Conservation (phyloP, 2,113 vertebrate genomes). For the Oplegnathus fasciatus region DNA sequence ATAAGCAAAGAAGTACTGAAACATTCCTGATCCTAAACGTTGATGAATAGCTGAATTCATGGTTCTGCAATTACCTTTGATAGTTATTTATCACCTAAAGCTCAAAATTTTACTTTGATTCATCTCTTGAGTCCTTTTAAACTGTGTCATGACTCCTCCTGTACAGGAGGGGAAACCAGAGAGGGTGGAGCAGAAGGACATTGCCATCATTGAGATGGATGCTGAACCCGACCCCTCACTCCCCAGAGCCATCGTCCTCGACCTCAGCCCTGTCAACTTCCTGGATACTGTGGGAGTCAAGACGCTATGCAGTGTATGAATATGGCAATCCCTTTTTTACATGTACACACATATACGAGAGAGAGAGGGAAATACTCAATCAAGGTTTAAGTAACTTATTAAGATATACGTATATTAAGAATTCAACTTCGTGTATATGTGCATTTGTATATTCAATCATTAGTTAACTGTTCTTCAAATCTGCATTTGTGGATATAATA, state of each 20-base stretch:
- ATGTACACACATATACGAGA: neutral
- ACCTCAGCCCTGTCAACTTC: slow-evolving; percentile 91
- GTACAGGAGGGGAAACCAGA: slow-evolving; percentile 43
- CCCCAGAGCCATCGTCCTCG: slow-evolving; percentile 89
- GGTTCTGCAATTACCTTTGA: neutral
- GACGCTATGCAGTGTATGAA: slow-evolving; percentile 88
- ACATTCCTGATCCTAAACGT: neutral
- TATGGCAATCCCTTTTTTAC: neutral
- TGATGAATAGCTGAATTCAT: neutral
- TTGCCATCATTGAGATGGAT: slow-evolving; percentile 66
- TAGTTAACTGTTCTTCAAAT: neutral
- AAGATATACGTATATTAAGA: neutral
- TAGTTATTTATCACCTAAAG: neutral
- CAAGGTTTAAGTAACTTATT: neutral
- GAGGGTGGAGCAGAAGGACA: slow-evolving; percentile 14
- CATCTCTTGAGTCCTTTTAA: neutral
- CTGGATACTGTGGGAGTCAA: slow-evolving; percentile 94
- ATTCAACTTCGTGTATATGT: neutral
- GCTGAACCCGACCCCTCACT: slow-evolving; percentile 76
- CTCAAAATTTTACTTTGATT: neutral
- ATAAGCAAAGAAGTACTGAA: neutral
- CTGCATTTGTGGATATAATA: neutral
- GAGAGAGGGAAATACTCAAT: neutral
- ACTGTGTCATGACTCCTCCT: slow-evolving; percentile 17
- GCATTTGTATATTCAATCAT: neutral